Evolutionary conservation across 2,113 vertebrate genomes (phyloP), one percentile per base, ranked within the genome.

Genomic region (Panthera leo): DNA sequence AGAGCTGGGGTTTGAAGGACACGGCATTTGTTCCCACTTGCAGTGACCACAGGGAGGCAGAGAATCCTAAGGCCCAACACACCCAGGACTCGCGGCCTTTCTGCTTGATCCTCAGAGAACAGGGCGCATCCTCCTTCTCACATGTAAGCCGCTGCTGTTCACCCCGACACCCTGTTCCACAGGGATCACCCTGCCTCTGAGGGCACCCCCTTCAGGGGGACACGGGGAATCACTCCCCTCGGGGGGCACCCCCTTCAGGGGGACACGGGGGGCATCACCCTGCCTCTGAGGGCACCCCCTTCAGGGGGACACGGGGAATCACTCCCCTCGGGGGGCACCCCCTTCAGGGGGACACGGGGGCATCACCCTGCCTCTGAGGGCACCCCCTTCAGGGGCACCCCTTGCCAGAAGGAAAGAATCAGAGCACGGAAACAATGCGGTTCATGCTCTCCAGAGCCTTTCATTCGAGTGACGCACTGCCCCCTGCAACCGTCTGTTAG

Each of bases 121-220:
- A 10, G 42, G 29, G 27, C 29, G 1, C 0, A 14, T 48, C 21
- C 36, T 71, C 10, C 11, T 42, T 18, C 36, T 58, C 45, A 8
- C 75, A 16, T 0, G 18, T 7, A 3, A 53, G 78, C 2, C 0
- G 31, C 16, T 34, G 16, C 78, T 21, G 3, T 4, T 21, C 12
- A 25, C 53, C 76, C 48, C 0, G 7, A 79, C 31, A 34, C 31
- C 19, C 8, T 34, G 48, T 10, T 53, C 73, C 48, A 4, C 29
- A 1, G 15, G 45, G 7, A 19, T 18, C 15, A 0, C 45, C 16
- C 79, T 45, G 27, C 65, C 65, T 67, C 65, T 31, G 65, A 13
- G 45, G 45, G 45, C 45, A 45, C 23, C 13, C 29, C 31, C 63
- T 85, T 23, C 12, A 5, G 55, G 16, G 55, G 55, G 16, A 58